Conservation (phyloP, 2,113 vertebrate genomes). For the Catharus bicknelli region DNA sequence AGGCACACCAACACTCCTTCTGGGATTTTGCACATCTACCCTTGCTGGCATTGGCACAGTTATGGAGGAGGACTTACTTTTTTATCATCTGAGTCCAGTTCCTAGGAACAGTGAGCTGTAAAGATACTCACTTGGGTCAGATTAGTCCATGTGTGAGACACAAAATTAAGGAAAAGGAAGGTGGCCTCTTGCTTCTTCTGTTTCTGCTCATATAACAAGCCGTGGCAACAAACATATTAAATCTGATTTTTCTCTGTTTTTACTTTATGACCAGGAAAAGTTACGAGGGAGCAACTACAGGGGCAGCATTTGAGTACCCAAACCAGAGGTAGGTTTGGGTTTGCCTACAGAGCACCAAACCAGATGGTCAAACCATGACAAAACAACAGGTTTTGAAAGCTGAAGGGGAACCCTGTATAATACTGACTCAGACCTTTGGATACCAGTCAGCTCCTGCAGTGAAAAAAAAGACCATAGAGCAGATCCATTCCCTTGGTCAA, state of each 20-base stretch:
- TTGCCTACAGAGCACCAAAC: background rate
- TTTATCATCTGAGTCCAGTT: background rate
- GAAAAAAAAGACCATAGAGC: background rate
- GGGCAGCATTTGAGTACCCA: background rate
- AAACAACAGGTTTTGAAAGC: background rate
- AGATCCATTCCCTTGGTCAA: background rate
- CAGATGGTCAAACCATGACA: background rate
- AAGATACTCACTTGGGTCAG: background rate
- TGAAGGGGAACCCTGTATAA: no score
- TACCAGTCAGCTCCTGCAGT: background rate
- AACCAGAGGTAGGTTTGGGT: background rate
- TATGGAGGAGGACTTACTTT: background rate
- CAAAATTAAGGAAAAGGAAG: background rate
- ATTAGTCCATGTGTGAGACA: background rate
- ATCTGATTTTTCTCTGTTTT: background rate
- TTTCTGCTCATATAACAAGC: background rate
- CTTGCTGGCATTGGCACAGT: background rate
- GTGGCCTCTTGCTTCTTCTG: background rate
- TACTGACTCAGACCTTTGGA: background rate
- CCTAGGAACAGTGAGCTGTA: fast-evolving
- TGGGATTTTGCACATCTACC: background rate
- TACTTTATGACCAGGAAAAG: background rate
- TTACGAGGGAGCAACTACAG: background rate
- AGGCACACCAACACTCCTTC: background rate
- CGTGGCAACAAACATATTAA: background rate